Percentiles rank a stretch among this genome's conserved stretches.
phyloP scores from a whole-genome alignment of 2,797 vertebrate genomes.

The Dendrocincla tyrannina region DNA sequence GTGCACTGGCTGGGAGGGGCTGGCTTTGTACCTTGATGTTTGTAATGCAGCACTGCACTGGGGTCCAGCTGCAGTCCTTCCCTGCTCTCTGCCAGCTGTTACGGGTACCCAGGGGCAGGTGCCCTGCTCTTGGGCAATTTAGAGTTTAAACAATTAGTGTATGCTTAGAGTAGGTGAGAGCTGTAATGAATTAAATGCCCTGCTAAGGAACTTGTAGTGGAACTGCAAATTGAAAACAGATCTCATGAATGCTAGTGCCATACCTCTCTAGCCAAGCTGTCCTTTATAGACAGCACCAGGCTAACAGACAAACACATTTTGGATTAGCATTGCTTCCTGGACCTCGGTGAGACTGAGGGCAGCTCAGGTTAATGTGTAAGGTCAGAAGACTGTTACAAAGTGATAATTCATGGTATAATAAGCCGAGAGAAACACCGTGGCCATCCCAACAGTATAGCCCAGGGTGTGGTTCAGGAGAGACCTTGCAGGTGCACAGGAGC shows the following conservation, averaged over 20 bases:
- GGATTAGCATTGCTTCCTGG: neutral
- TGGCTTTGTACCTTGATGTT: neutral
- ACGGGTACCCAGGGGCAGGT: neutral
- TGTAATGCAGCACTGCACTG: neutral
- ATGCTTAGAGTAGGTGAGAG: neutral
- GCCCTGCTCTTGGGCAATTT: neutral
- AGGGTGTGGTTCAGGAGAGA: neutral
- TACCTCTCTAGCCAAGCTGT: neutral
- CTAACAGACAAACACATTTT: neutral
- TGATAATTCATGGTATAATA: neutral
- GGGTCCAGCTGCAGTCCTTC: neutral
- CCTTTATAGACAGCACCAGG: neutral
- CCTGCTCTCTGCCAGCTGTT: neutral
- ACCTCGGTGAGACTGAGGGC: neutral
- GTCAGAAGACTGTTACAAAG: neutral
- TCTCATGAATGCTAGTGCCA: neutral
- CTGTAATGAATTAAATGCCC: neutral
- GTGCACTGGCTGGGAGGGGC: neutral
- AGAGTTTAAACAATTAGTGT: neutral
- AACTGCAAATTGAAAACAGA: neutral
- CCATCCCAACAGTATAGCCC: neutral
- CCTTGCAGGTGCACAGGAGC: neutral
- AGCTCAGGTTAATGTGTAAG: neutral
- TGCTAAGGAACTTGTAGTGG: neutral
- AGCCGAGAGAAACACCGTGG: neutral